A percentile compares a stretch with the other conserved stretches of the same genome.
phyloP scores from a whole-genome alignment of 2,113 vertebrate species.

The Paralichthys olivaceus region DNA sequence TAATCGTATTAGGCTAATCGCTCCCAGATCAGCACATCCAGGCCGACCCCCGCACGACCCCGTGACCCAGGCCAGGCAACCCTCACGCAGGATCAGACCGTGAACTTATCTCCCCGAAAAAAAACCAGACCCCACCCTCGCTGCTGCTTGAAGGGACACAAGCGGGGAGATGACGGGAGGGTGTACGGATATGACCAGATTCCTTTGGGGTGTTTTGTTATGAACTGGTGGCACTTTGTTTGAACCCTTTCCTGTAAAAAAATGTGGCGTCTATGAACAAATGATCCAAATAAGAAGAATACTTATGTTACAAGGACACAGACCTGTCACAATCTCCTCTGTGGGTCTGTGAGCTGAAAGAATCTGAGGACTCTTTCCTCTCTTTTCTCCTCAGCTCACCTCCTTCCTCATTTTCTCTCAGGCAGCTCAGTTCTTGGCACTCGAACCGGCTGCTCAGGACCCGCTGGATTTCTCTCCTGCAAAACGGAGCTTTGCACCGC shows the following conservation, averaged over 20 bases:
- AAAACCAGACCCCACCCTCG: constrained; percentile 47
- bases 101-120: constrained; percentile 50
- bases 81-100: constrained; percentile 52
- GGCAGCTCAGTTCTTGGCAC: constrained; percentile 69
- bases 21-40: constrained; percentile 71
- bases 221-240: constrained; percentile 42
- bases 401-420: constrained; percentile 52
- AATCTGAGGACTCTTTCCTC: constrained; percentile 21
- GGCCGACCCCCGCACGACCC: constrained; percentile 58
- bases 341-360: constrained; percentile 2
- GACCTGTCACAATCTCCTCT: neutral
- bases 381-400: constrained; percentile 49
- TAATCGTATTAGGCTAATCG: constrained; percentile 76
- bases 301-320: neutral
- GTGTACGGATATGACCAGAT: constrained; percentile 35
- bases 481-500: constrained; percentile 57
- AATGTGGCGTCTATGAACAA: neutral
- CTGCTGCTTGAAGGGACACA: neutral
- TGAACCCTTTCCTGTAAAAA: constrained; percentile 30
- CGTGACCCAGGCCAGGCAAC: constrained; percentile 55
- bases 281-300: neutral
- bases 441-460: constrained; percentile 60
- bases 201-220: constrained; percentile 30
- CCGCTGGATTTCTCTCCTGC: constrained; percentile 62
- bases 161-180: neutral